These are phyloP conservation scores for Mythimna ferrago DNA, from an alignment of 2,888 invertebrate species.

Conservation along the genomic window DNA sequence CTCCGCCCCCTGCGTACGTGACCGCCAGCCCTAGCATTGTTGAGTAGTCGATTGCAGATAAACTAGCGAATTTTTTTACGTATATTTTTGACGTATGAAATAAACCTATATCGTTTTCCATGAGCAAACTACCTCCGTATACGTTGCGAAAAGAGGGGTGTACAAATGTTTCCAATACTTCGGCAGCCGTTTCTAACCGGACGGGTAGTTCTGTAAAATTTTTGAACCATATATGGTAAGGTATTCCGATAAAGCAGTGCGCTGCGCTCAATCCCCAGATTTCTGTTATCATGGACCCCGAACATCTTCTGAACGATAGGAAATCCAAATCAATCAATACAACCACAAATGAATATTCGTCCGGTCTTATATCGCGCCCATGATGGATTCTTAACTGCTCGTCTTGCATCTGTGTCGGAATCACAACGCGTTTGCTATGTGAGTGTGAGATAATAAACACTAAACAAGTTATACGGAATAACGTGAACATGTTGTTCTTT, in stretches of 20 bases:
- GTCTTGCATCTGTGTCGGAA: not conserved
- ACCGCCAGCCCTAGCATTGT: conserved; percentile 4
- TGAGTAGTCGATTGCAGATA: conserved; percentile 1
- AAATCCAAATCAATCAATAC: not conserved
- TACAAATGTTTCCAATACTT: conserved; percentile 1
- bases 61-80: not conserved
- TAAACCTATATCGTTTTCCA: conserved; percentile 22
- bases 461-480: not conserved
- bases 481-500: not conserved
- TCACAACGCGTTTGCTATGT: not conserved
- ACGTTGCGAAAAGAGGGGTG: conserved; percentile 11
- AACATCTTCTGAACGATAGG: not conserved
- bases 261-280: conserved; percentile 12
- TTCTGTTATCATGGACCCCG: conserved; percentile 12
- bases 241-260: not conserved
- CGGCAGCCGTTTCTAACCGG: not conserved
- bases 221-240: not conserved
- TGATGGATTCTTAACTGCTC: not conserved
- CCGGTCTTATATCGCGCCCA: not conserved
- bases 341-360: conserved; percentile 17
- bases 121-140: not conserved
- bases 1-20: conserved; percentile 1
- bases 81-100: conserved; percentile 3
- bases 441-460: not conserved
- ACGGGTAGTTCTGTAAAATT: conserved; percentile 13